Percentiles rank a stretch among this genome's conserved stretches.
These are phyloP conservation scores for Leuciscus idus DNA, from an alignment of 2,113 vertebrate genomes.

Conservation along the genomic window DNA sequence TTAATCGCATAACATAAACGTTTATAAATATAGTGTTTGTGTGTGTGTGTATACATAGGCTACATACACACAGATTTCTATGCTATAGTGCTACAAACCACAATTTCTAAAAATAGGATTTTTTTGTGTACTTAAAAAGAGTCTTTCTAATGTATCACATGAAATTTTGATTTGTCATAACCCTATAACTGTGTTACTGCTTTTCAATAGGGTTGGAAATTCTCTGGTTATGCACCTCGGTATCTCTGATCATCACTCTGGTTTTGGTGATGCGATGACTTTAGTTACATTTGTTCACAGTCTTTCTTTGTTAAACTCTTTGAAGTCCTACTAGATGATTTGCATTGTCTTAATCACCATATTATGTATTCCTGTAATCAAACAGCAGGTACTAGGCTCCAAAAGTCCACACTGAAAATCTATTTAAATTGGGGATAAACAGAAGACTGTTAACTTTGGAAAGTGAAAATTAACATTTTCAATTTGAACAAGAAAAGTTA, in stretches of 20 bases:
- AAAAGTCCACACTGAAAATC: background rate
- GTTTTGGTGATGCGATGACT: background rate
- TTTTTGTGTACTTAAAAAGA: background rate
- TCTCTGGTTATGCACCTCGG: conserved; percentile 1
- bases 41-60: no score
- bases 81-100: no score
- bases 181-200: background rate
- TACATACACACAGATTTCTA: no score
- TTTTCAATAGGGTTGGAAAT: conserved; percentile 44
- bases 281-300: background rate
- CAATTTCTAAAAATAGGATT: background rate
- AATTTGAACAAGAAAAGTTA: no score
- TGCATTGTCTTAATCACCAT: background rate
- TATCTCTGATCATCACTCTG: conserved; percentile 20
- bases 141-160: background rate
- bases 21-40: no score
- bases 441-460: background rate
- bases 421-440: background rate
- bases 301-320: conserved; percentile 5
- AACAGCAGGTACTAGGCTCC: background rate
- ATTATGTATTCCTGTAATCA: conserved; percentile 1
- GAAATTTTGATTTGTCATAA: conserved; percentile 16
- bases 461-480: no score
- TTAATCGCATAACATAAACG: no score
- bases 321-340: conserved; percentile 31